Evolutionary conservation across 2,797 vertebrate genomes (phyloP).

Genomic region (Falco biarmicus): DNA sequence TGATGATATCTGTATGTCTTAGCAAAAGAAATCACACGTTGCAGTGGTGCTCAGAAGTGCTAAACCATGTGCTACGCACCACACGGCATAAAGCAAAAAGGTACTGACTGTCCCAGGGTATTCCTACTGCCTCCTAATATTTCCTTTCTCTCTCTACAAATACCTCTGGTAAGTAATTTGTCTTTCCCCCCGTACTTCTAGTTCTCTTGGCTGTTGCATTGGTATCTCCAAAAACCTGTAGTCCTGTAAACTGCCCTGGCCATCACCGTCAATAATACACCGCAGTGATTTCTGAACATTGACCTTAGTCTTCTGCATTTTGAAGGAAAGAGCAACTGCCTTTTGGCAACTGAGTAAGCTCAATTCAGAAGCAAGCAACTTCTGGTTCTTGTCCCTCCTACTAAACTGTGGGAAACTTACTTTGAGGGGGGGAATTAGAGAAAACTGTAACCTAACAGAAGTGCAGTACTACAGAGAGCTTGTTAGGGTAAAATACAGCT

Average conservation of each 20-base stretch:
- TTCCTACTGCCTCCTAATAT: neutral
- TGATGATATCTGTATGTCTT: neutral
- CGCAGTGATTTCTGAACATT: neutral
- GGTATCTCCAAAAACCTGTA: neutral
- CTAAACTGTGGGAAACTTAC: neutral
- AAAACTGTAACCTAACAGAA: too few relatives aligned
- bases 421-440: too few relatives aligned
- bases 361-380: neutral
- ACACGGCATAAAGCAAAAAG: neutral
- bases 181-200: neutral
- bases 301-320: neutral
- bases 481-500: too few relatives aligned
- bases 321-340: neutral
- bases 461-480: too few relatives aligned
- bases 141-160: neutral
- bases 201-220: neutral
- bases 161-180: neutral
- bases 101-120: neutral
- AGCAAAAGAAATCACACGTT: neutral
- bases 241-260: neutral
- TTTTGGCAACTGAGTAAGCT: neutral
- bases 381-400: neutral
- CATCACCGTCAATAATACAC: neutral
- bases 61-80: neutral
- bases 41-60: neutral